A percentile compares a stretch with the other conserved stretches of the same genome.
Conservation (phyloP, 2,113 vertebrate species). For the Clarias magur region DNA sequence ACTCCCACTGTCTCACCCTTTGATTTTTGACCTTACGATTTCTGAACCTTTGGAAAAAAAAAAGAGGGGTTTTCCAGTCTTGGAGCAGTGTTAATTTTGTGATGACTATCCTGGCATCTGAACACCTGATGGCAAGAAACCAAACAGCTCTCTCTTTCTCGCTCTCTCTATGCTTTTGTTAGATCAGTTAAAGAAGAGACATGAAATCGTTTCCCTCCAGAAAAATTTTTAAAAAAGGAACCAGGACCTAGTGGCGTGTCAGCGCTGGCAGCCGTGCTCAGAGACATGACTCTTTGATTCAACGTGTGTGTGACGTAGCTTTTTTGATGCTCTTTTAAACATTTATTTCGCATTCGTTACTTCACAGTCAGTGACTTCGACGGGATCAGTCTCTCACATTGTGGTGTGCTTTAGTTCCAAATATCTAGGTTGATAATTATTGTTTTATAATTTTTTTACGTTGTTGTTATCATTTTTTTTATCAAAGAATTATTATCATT, state of each 20-base stretch:
- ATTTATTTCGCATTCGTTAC: slow-evolving; percentile 62
- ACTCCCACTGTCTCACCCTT: not conserved
- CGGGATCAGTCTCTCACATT: slow-evolving; percentile 67
- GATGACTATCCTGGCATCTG: slow-evolving; percentile 29
- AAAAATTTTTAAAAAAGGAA: slow-evolving; percentile 56
- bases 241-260: slow-evolving; percentile 36
- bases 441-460: slow-evolving; percentile 29
- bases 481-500: slow-evolving; percentile 67
- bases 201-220: not conserved
- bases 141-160: not conserved
- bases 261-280: slow-evolving; percentile 36
- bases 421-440: slow-evolving; percentile 57
- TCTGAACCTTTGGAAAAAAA: slow-evolving; percentile 29
- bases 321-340: slow-evolving; percentile 67
- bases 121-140: slow-evolving; percentile 30
- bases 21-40: slow-evolving; percentile 13
- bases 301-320: slow-evolving; percentile 71
- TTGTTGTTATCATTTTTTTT: slow-evolving; percentile 60
- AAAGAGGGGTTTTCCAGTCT: slow-evolving; percentile 21
- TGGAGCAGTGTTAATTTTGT: slow-evolving; percentile 42
- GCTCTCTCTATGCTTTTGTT: slow-evolving; percentile 25
- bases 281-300: slow-evolving; percentile 56
- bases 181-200: not conserved
- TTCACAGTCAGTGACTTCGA: slow-evolving; percentile 64
- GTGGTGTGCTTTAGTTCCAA: slow-evolving; percentile 65